A percentile compares a stretch with the other conserved stretches of the same genome.
Conservation (phyloP, 2,797 vertebrate species). For the Urosaurus nigricauda region DNA sequence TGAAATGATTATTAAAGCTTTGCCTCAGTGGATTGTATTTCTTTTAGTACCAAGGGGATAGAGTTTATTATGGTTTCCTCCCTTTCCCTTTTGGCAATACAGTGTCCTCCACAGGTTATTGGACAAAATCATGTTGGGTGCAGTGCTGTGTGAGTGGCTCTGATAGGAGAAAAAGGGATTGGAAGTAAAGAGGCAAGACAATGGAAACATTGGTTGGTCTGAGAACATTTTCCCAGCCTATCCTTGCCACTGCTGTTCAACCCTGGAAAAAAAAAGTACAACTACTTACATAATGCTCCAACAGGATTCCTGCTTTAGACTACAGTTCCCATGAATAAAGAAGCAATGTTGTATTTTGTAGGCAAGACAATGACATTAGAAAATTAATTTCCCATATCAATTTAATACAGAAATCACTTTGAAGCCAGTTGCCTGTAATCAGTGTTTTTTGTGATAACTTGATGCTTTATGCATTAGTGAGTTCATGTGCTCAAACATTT, state of each 20-base stretch:
- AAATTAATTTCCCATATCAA: slow-evolving; percentile 25
- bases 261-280: too few species aligned
- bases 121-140: too few species aligned
- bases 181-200: too few species aligned
- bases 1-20: neutral
- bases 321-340: neutral
- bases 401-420: slow-evolving; percentile 14
- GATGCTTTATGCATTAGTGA: slow-evolving; percentile 10
- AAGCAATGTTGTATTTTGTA: neutral
- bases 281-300: too few species aligned
- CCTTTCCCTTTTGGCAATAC: too few species aligned
- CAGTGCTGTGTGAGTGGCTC: too few species aligned
- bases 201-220: too few species aligned
- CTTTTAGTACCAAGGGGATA: neutral
- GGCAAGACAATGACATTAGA: slow-evolving; percentile 14
- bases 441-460: neutral
- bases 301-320: neutral
- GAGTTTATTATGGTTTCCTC: neutral
- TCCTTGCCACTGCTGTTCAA: too few species aligned
- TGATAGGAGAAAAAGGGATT: too few species aligned
- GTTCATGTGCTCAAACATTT: slow-evolving; percentile 23
- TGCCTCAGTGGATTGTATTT: neutral
- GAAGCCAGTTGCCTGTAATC: slow-evolving; percentile 14
- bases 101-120: neutral
- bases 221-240: too few species aligned